Conservation (phyloP, 2,113 vertebrate genomes). For the Ictidomys tridecemlineatus region DNA sequence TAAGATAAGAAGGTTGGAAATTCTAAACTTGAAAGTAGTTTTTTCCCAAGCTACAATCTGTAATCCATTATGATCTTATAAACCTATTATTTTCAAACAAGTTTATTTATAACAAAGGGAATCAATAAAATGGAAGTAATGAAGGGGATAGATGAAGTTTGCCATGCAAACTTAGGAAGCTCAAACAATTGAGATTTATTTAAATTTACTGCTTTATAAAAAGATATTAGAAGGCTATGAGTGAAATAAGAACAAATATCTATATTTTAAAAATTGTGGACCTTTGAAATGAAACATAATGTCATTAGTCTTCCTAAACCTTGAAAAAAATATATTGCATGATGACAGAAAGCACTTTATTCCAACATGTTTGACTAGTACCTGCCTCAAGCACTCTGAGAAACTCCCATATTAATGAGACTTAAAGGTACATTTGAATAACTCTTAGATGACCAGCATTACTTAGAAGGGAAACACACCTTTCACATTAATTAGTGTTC, state of each 20-base stretch:
- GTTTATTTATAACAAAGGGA: background rate
- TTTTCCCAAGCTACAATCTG: background rate
- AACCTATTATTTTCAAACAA: background rate
- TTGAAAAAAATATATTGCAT: background rate
- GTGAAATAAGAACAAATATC: background rate
- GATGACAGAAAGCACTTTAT: background rate
- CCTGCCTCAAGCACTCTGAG: background rate
- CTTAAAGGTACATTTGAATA: constrained; percentile 73
- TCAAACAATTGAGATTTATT: background rate
- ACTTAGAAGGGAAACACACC: constrained; percentile 51
- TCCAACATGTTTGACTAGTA: constrained; percentile 17
- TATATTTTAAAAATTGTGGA: background rate
- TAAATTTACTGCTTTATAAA: background rate
- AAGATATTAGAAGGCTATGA: background rate
- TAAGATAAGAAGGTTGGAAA: background rate
- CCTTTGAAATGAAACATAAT: background rate
- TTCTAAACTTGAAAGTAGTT: background rate
- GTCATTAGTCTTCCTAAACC: background rate
- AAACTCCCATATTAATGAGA: constrained; percentile 68
- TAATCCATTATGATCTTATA: background rate
- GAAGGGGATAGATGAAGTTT: background rate
- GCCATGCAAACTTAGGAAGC: background rate
- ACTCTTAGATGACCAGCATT: background rate
- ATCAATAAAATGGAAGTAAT: background rate
- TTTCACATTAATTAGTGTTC: constrained; percentile 80